phyloP scores from a whole-genome alignment of 2,888 invertebrate species.

The Pristionchus japonicus region DNA sequence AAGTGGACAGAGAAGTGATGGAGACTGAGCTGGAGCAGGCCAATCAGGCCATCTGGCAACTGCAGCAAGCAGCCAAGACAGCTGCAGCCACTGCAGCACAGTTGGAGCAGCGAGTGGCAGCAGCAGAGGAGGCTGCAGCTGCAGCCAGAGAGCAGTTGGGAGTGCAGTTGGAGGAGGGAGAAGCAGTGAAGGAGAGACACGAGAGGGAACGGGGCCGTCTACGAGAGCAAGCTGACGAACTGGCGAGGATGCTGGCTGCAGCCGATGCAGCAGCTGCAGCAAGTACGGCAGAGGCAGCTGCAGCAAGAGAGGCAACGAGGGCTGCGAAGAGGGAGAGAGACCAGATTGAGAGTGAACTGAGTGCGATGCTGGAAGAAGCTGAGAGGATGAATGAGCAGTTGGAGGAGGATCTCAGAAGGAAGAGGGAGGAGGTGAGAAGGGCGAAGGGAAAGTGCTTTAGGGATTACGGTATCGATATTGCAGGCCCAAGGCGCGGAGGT shows the following conservation, averaged over 20 bases:
- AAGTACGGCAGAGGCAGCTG: neutral
- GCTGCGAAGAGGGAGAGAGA: slow-evolving; percentile 9
- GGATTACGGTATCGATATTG: neutral
- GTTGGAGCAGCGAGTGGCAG: neutral
- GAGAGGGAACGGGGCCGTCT: neutral
- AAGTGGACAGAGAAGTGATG: slow-evolving; percentile 40
- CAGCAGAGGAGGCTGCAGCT: slow-evolving; percentile 1
- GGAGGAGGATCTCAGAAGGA: neutral
- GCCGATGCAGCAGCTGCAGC: slow-evolving; percentile 30
- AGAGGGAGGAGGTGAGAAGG: neutral
- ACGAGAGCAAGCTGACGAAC: slow-evolving; percentile 15
- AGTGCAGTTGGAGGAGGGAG: neutral
- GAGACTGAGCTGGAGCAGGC: slow-evolving; percentile 25
- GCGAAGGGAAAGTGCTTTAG: neutral
- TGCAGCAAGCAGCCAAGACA: slow-evolving; percentile 4
- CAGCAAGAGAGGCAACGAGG: slow-evolving; percentile 1
- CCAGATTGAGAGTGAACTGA: neutral
- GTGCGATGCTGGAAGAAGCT: neutral
- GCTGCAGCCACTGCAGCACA: neutral
- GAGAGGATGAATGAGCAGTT: slow-evolving; percentile 22
- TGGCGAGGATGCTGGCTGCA: slow-evolving; percentile 19
- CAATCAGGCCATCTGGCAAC: slow-evolving; percentile 36
- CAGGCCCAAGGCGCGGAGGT: neutral
- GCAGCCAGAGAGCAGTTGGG: neutral
- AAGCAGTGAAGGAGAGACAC: neutral